Base-by-base conservation (phyloP, 2,888 invertebrate species). In the Lymantria monacha region DNA sequence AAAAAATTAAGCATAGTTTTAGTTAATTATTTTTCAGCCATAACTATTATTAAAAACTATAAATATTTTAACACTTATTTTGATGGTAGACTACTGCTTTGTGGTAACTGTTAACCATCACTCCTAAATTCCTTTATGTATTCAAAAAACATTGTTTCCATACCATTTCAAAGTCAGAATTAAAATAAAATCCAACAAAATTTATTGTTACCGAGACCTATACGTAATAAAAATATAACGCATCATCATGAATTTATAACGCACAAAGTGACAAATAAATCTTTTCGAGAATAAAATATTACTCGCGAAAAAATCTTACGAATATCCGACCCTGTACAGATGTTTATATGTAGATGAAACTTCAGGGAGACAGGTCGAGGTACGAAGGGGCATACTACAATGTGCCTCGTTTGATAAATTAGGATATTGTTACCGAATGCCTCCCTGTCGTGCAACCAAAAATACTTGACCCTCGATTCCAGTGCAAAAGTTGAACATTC, bases 371-470 rank as follows among this genome's bases (percentile, higher is more conserved):
- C 70, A 61, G 66, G 65, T 61, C 60, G 60, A 57, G 61, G 56
- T 51, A 60, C 72, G 68, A 71, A 76, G 81, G 85, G 85, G 81
- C 70, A 75, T 57, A 61, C 80, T 76, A 87, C 87, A 88, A 88
- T 88, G 85, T 79, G 79, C 79, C 83, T 87, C 87, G 84, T 88
- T 88, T 88, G 87, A 87, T 85, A 88, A 87, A 88, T 88, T 88
- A 87, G 85, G 81, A 84, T 86, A 88, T 88, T 87, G 87, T 87
- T 83, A 72, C 71, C 66, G 65, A 74, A 80, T 75, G 76, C 81
- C 72, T 70, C 72, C 72, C 73, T 76, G 72, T 73, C 71, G 66
- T 59, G 61, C 64, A 61, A 58, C 75, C 73, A 70, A 38, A 36
- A n/a, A 52, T 46, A 54, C 56, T 42, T 60, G 73, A 68, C 58